These are phyloP conservation scores for Tarsius wallacei DNA, from an alignment of 2,797 vertebrate genomes.

Conservation along the genomic window DNA sequence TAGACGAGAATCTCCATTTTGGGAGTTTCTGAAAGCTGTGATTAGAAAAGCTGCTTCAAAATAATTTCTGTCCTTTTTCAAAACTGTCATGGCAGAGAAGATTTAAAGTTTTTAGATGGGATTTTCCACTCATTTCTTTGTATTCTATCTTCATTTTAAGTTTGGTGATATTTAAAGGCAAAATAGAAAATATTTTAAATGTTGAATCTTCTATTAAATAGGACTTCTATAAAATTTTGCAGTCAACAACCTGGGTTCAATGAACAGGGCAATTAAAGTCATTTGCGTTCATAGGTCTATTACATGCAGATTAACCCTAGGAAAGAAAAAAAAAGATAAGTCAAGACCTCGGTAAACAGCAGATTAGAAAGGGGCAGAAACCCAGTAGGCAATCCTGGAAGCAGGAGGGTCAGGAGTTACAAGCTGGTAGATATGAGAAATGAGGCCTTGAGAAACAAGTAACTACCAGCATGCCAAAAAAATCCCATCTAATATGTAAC, in stretches of 20 bases:
- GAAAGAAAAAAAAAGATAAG: conserved; percentile 48
- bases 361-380: neutral
- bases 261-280: conserved; percentile 7
- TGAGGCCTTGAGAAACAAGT: conserved; percentile 21
- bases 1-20: conserved; percentile 57
- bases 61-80: conserved; percentile 57
- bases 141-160: conserved; percentile 52
- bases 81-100: conserved; percentile 61
- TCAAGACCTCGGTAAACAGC: neutral
- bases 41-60: conserved; percentile 59
- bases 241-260: conserved; percentile 9
- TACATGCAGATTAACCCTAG: conserved; percentile 24
- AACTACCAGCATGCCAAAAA: conserved; percentile 7
- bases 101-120: conserved; percentile 21
- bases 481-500: neutral
- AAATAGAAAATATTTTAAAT: conserved; percentile 67
- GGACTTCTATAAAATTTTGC: conserved; percentile 43
- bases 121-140: conserved; percentile 57
- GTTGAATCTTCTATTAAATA: conserved; percentile 44
- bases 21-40: conserved; percentile 46
- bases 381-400: neutral
- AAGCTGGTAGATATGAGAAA: neutral
- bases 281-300: neutral
- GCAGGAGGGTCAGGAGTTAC: neutral
- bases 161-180: conserved; percentile 63